Conservation (phyloP, 2,113 vertebrate species). For the Ptilonorhynchus violaceus region DNA sequence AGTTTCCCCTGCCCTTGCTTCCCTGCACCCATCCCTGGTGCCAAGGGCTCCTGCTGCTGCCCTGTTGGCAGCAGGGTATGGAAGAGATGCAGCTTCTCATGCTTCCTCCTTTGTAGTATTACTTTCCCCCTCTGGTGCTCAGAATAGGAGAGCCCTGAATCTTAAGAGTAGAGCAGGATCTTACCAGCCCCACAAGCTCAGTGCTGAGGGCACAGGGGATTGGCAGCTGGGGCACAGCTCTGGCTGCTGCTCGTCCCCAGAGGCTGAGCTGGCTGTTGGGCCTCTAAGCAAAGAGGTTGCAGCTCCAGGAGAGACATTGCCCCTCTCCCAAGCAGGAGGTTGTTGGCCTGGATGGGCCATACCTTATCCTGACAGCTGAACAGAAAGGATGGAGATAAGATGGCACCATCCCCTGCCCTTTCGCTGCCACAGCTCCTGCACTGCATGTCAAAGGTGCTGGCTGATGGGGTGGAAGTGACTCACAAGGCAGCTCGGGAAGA, state of each 20-base stretch:
- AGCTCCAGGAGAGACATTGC: neutral
- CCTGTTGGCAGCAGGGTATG: neutral
- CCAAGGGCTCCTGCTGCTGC: neutral
- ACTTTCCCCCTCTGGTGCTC: neutral
- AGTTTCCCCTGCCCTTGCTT: neutral
- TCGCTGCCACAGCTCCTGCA: neutral
- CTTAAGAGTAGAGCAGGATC: neutral
- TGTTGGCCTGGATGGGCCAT: neutral
- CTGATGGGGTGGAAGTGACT: neutral
- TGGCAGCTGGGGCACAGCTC: neutral
- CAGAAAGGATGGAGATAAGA: neutral
- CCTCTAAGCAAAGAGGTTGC: neutral
- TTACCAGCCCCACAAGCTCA: neutral
- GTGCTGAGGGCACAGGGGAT: neutral
- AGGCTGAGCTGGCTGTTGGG: neutral
- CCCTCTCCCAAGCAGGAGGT: neutral
- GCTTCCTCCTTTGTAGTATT: neutral
- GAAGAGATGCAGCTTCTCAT: neutral
- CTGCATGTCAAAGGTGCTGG: neutral
- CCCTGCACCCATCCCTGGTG: neutral
- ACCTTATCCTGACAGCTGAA: neutral
- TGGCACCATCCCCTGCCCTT: neutral
- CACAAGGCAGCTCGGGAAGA: neutral
- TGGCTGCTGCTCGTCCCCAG: rapidly evolving
- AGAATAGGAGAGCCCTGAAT: neutral